phyloP scores from a whole-genome alignment of 2,888 invertebrate genomes.

The Sinotaia quadrata region DNA sequence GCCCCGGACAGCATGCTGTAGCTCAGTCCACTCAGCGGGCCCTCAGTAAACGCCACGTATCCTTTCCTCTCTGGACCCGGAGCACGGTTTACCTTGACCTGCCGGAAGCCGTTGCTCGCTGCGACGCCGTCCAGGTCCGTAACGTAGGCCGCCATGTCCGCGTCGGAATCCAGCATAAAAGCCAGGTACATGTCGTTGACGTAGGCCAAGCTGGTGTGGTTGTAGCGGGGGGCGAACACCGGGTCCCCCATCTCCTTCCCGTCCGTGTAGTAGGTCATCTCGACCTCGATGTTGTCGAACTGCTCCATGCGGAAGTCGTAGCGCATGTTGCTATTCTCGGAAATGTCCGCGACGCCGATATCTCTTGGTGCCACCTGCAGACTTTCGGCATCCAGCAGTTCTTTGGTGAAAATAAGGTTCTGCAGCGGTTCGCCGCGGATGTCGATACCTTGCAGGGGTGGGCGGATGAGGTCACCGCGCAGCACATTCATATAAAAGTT shows the following conservation, averaged over 20 bases:
- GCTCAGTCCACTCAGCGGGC: background rate
- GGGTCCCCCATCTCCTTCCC: constrained; percentile 9
- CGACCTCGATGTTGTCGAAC: constrained; percentile 25
- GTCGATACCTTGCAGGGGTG: constrained; percentile 14
- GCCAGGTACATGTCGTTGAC: constrained; percentile 19
- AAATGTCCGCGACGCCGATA: constrained; percentile 4
- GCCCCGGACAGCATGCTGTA: constrained; percentile 17
- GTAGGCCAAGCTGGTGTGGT: constrained; percentile 18
- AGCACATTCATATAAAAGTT: constrained; percentile 15
- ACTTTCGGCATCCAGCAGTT: constrained; percentile 19
- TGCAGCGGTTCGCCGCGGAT: constrained; percentile 10
- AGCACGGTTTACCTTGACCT: background rate
- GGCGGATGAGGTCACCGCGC: constrained; percentile 5
- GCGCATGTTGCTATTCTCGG: background rate
- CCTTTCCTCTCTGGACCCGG: no score
- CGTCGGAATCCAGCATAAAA: background rate
- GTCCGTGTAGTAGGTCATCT: constrained; percentile 15
- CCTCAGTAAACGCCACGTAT: background rate
- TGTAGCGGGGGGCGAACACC: constrained; percentile 15
- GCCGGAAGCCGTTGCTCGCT: constrained; percentile 5
- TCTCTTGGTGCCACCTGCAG: background rate
- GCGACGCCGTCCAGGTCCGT: background rate
- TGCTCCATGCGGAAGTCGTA: constrained; percentile 6
- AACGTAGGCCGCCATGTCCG: constrained; percentile 2
- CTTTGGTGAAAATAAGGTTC: constrained; percentile 22